These are phyloP conservation scores for Podarcis siculus DNA, from an alignment of 2,797 vertebrate genomes.

Conservation along the genomic window DNA sequence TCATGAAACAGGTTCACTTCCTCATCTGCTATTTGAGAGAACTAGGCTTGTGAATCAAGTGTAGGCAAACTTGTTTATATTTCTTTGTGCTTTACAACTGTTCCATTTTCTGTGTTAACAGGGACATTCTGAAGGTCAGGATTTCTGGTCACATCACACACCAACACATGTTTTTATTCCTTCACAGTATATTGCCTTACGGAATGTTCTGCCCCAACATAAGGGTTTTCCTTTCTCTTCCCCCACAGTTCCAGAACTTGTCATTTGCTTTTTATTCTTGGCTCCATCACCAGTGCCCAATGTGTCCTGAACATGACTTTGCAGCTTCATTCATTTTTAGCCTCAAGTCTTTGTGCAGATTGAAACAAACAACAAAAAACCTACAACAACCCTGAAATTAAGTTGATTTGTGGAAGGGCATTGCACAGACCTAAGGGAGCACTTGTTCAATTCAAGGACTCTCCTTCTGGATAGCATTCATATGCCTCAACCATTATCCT, in stretches of 20 bases:
- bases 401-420: conserved; percentile 29
- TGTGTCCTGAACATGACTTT: conserved; percentile 8
- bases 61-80: neutral
- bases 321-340: conserved; percentile 30
- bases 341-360: neutral
- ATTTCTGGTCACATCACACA: neutral
- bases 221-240: conserved; percentile 35
- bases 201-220: conserved; percentile 30
- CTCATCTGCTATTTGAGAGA: neutral
- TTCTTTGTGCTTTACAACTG: conserved; percentile 3
- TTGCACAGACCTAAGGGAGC: conserved; percentile 18
- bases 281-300: conserved; percentile 3
- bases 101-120: neutral
- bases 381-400: conserved; percentile 4
- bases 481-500: neutral
- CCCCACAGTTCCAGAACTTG: conserved; percentile 23
- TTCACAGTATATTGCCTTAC: accelerated
- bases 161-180: neutral
- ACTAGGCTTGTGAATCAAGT: neutral
- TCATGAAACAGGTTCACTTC: neutral
- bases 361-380: neutral
- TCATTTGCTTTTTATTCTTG: conserved; percentile 15
- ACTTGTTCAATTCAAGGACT: conserved; percentile 30
- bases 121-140: conserved; percentile 51
- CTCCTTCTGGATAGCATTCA: neutral